Base-by-base conservation (phyloP, 2,113 vertebrate genomes). In the Centropus unirufus region DNA sequence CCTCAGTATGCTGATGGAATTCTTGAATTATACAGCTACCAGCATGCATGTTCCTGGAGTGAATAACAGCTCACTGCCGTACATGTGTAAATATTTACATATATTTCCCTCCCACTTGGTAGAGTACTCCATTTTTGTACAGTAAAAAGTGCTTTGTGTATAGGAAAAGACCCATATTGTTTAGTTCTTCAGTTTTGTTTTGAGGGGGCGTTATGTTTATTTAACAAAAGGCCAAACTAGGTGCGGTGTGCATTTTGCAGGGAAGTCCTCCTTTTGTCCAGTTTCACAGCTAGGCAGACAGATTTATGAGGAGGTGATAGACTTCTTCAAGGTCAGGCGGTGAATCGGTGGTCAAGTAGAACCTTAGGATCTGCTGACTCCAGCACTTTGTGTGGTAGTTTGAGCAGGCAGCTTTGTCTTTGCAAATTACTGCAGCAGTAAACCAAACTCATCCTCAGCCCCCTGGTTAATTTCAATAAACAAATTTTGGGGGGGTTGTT, bases 1-100 rank as follows among this genome's bases (percentile, higher is more conserved):
- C 23, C 24, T 21, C 27, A 17, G 40, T 67, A 72, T 52, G 11
- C 36, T 13, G 11, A 49, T 63, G 29, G 24, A 44, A 26, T 29
- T 39, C 49, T 83, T 79, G 63, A 79, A 34, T 75, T 47, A 32
- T 8, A 29, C 14, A 52, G 72, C 90, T 88, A 78, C 44, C 52
- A 78, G 64, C 30, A 13, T 86, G 62, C 44, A 17, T 11, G 1
- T 80, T 87, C 84, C 47, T 61, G 17, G 54, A 39, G 52, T 91
- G 49, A 74, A 67, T 76, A 81, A 85, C 87, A 69, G 72, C 72
- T 95, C 55, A 95, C 58, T 81, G 81, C 75, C 54, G 39, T 36
- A 11, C 47, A n/a, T 88, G 80, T 63, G 79, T 96, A 96, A 95
- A 95, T 85, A 91, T 96, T 96, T 96, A 78, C 86, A 69, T 88